Percentiles rank a stretch among this genome's conserved stretches.
Conservation (phyloP, 1,140 invertebrate species). For the Pissodes strobi region DNA sequence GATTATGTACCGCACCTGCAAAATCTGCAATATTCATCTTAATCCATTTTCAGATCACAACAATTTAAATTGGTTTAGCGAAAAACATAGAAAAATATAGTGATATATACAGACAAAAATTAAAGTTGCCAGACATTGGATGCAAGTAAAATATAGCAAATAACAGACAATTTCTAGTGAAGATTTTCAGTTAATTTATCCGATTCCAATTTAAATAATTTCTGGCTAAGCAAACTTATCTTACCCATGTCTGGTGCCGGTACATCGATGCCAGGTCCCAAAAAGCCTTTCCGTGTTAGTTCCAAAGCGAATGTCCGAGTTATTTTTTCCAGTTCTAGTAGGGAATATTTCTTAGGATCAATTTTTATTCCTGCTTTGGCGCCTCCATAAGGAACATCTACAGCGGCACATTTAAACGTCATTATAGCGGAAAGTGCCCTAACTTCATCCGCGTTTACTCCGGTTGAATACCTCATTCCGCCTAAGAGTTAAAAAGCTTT, state of each 20-base stretch:
- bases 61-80: no score
- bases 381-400: constrained; percentile 96
- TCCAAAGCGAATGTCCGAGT: constrained; percentile 96
- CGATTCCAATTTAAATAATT: no score
- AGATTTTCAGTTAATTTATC: no score
- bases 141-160: no score
- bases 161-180: no score
- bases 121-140: no score
- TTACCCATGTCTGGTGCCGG: constrained; percentile 96
- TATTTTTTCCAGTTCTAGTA: constrained; percentile 97
- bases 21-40: no score
- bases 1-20: no score
- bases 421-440: constrained; percentile 96
- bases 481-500: constrained; percentile 62
- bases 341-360: constrained; percentile 92
- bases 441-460: constrained; percentile 90
- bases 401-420: constrained; percentile 97
- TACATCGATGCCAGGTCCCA: constrained; percentile 94
- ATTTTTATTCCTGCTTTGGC: constrained; percentile 98
- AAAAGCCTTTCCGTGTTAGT: constrained; percentile 90
- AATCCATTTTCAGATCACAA: no score
- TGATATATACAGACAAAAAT: no score
- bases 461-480: constrained; percentile 89
- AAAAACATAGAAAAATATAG: no score
- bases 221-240: no score